phyloP scores from a whole-genome alignment of 1,140 invertebrate species.

The Hypothenemus hampei region DNA sequence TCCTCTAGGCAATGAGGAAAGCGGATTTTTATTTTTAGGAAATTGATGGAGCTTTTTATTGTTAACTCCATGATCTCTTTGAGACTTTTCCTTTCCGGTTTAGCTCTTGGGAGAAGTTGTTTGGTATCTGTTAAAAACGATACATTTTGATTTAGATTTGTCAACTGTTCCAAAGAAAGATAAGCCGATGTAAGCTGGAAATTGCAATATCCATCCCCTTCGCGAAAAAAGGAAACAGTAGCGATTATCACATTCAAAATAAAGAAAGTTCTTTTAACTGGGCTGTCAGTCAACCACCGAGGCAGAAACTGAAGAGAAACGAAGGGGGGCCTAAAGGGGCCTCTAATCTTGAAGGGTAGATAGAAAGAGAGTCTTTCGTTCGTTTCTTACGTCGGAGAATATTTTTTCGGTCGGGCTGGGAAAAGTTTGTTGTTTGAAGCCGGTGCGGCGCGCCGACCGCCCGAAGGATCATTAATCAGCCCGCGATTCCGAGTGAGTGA shows the following conservation, averaged over 20 bases:
- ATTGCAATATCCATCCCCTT: too few species aligned
- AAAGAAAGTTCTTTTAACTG: conserved; percentile 32
- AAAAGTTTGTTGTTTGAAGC: conserved; percentile 63
- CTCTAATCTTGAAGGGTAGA: conserved; percentile 45
- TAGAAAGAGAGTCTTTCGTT: conserved; percentile 45
- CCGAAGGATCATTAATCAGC: conserved; percentile 56
- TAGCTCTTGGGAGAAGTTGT: too few species aligned
- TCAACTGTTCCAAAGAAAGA: too few species aligned
- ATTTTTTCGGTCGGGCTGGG: conserved; percentile 52
- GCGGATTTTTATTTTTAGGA: too few species aligned
- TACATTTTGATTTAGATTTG: too few species aligned
- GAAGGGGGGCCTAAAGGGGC: conserved; percentile 14
- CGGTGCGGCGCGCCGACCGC: conserved; percentile 45
- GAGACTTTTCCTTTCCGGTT: too few species aligned
- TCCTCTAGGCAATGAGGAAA: too few species aligned
- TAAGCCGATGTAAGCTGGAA: too few species aligned
- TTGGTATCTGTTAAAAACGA: too few species aligned
- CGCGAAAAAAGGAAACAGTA: conserved; percentile 7
- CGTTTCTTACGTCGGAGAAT: conserved; percentile 52
- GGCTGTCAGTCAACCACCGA: conserved; percentile 25
- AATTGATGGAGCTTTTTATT: too few species aligned
- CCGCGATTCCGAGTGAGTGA: conserved; percentile 58
- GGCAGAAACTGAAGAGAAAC: too few species aligned
- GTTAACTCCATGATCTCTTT: too few species aligned
- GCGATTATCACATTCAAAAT: conserved; percentile 26